Conservation (phyloP, 2,888 invertebrate genomes). For the Diaperis boleti region DNA sequence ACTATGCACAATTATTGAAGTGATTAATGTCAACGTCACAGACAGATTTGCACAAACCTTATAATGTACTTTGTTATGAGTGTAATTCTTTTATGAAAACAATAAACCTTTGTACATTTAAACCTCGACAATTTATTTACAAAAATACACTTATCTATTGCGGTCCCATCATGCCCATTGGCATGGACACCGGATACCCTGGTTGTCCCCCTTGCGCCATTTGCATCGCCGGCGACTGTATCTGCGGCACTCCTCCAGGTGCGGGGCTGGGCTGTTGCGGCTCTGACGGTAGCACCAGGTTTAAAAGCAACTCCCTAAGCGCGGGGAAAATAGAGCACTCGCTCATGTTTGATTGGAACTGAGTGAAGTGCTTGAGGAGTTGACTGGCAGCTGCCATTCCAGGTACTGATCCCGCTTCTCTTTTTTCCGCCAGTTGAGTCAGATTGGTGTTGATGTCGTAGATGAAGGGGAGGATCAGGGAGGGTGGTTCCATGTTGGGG, state of each 20-base stretch:
- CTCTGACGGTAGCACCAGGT: slow-evolving; percentile 85
- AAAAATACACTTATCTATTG: slow-evolving; percentile 37
- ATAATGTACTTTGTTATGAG: background rate
- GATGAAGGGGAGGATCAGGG: slow-evolving; percentile 87
- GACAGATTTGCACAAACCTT: too few species aligned
- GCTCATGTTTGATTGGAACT: slow-evolving; percentile 75
- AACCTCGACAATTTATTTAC: slow-evolving; percentile 3
- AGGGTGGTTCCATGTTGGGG: slow-evolving; percentile 75
- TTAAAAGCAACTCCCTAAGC: slow-evolving; percentile 87
- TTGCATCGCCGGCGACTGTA: slow-evolving; percentile 71
- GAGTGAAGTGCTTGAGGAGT: slow-evolving; percentile 79
- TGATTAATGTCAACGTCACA: background rate
- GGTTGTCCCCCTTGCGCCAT: slow-evolving; percentile 68
- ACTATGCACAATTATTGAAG: too few species aligned
- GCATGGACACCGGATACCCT: slow-evolving; percentile 64
- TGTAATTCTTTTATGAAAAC: background rate
- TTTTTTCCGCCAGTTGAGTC: slow-evolving; percentile 88
- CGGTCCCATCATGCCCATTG: slow-evolving; percentile 65
- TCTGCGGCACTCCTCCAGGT: slow-evolving; percentile 66
- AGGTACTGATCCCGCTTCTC: slow-evolving; percentile 74
- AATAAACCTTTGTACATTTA: background rate
- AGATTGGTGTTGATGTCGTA: slow-evolving; percentile 90
- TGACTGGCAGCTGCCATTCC: slow-evolving; percentile 74
- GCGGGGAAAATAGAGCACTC: slow-evolving; percentile 95
- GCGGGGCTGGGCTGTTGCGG: slow-evolving; percentile 71